A percentile compares a stretch with the other conserved stretches of the same genome.
phyloP scores from a whole-genome alignment of 92 coral and sea anemone genomes.

The Phenganax marumi region DNA sequence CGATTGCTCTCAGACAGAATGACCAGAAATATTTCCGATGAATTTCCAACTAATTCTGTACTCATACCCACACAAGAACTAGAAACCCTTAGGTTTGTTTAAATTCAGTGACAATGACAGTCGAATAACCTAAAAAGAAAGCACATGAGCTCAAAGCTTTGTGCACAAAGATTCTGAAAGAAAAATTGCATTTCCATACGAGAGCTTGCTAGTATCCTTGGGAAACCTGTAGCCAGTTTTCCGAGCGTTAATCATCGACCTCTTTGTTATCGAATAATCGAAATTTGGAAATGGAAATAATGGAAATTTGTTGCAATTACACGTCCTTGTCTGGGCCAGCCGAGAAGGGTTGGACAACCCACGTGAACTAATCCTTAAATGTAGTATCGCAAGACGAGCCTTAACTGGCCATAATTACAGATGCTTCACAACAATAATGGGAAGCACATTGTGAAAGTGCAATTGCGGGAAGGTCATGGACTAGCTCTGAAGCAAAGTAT shows the following conservation, averaged over 20 bases:
- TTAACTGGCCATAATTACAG: slow-evolving; percentile 18
- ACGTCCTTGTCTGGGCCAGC: slow-evolving; percentile 47
- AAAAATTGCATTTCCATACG: not conserved
- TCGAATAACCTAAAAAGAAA: not conserved
- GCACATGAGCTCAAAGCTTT: not conserved
- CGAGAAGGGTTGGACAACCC: slow-evolving; percentile 43
- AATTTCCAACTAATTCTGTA: no score
- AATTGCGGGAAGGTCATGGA: slow-evolving; percentile 46
- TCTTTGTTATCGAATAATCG: no score
- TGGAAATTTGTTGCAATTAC: slow-evolving; percentile 48
- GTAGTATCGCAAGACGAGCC: not conserved
- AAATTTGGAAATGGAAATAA: not conserved
- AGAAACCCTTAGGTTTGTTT: not conserved
- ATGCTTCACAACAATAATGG: slow-evolving; percentile 36
- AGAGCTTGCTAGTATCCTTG: not conserved
- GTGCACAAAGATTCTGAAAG: not conserved
- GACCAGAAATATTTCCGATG: no score
- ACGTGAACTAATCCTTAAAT: slow-evolving; percentile 40
- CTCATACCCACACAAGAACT: not conserved
- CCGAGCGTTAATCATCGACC: not conserved
- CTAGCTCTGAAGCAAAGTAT: slow-evolving; percentile 31
- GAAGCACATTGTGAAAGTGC: slow-evolving; percentile 34
- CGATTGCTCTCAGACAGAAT: no score
- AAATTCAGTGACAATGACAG: not conserved
- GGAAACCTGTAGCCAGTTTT: slow-evolving; percentile 1